A percentile compares a stretch with the other conserved stretches of the same genome.
phyloP scores from a whole-genome alignment of 2,113 vertebrate genomes.

The Cololabis saira region DNA sequence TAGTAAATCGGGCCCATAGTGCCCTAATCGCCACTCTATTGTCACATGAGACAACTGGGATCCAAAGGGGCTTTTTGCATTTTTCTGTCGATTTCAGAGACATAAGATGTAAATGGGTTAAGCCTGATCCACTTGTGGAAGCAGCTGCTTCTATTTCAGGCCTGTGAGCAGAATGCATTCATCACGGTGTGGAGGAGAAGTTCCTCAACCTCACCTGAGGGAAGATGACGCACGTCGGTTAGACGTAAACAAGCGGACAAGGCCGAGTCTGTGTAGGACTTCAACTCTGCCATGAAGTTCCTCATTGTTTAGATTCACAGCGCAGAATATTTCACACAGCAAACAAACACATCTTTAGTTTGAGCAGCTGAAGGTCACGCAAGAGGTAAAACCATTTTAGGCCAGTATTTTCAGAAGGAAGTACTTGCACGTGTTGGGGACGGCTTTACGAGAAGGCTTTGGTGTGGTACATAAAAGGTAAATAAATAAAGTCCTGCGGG shows the following conservation, averaged over 20 bases:
- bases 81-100: no score
- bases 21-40: no score
- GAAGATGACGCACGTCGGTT: slow-evolving; percentile 3
- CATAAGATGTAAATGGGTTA: no score
- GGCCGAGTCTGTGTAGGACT: neutral
- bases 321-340: neutral
- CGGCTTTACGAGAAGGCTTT: neutral
- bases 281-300: neutral
- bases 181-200: neutral
- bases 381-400: neutral
- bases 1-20: no score
- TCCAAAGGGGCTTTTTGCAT: no score
- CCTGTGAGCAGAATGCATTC: neutral
- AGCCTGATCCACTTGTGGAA: neutral
- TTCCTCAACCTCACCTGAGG: neutral
- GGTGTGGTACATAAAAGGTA: neutral
- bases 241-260: slow-evolving; percentile 11
- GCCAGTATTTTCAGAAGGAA: neutral
- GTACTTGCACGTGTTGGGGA: no score
- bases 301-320: neutral
- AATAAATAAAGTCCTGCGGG: neutral
- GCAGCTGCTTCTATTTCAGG: slow-evolving; percentile 7
- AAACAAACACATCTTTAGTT: neutral
- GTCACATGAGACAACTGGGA: no score
- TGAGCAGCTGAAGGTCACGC: neutral